A percentile compares a stretch with the other conserved stretches of the same genome.
These are phyloP conservation scores for Lutraria lutraria DNA, from an alignment of 2,888 invertebrate species.

Conservation along the genomic window DNA sequence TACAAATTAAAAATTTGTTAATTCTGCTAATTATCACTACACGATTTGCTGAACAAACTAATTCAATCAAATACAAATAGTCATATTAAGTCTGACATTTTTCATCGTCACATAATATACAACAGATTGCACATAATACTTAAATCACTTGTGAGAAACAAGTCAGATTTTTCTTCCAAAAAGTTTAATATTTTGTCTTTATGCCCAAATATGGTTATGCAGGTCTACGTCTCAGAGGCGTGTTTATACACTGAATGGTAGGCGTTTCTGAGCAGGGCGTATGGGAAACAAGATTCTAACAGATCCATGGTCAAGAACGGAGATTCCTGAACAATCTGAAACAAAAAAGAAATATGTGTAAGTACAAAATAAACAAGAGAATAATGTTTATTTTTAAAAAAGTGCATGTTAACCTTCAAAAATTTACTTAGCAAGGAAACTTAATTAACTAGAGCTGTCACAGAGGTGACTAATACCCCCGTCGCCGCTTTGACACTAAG, in stretches of 20 bases:
- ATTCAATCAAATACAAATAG: no score
- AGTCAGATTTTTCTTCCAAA: slow-evolving; percentile 13
- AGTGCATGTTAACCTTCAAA: no score
- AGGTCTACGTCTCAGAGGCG: slow-evolving; percentile 5
- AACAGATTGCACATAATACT: slow-evolving; percentile 16
- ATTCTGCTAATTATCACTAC: no score
- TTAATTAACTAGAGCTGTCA: no score
- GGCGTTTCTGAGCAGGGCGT: slow-evolving; percentile 98
- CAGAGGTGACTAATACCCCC: no score
- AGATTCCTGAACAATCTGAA: slow-evolving; percentile 97
- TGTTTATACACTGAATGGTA: slow-evolving; percentile 91
- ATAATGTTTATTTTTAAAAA: no score
- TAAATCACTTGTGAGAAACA: background rate
- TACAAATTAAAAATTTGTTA: no score
- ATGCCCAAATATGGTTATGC: background rate
- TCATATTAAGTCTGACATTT: background rate
- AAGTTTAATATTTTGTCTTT: background rate
- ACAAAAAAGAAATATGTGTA: no score
- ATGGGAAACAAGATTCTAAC: slow-evolving; percentile 99
- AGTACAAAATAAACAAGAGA: background rate
- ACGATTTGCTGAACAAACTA: no score
- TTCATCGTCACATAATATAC: background rate
- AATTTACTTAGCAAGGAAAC: no score
- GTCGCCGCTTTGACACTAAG: no score
- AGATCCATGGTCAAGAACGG: slow-evolving; percentile 99